Evolutionary conservation across 2,797 vertebrate genomes (phyloP).

Genomic region (Coccyzus lansbergi): DNA sequence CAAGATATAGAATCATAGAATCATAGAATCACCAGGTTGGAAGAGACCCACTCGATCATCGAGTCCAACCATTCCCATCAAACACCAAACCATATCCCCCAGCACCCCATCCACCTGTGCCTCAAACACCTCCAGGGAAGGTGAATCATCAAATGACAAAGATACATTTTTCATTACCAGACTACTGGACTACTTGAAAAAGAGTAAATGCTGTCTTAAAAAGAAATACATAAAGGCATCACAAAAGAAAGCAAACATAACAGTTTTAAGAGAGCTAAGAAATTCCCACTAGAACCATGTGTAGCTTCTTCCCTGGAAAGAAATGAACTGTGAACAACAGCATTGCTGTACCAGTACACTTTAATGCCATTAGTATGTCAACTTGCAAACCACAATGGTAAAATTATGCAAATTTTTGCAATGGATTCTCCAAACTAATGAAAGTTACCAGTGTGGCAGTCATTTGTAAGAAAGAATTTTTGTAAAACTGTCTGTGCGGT

Average conservation of each 20-base stretch:
- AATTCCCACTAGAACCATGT: rapidly evolving
- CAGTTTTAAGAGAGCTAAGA: background rate
- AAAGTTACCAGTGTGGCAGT: background rate
- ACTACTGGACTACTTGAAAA: background rate
- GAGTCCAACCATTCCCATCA: no score
- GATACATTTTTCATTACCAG: background rate
- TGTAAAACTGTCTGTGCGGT: background rate
- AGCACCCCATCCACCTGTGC: no score
- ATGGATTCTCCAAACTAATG: background rate
- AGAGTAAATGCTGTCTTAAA: background rate
- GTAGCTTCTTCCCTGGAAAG: background rate
- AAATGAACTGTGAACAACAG: rapidly evolving
- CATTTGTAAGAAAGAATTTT: background rate
- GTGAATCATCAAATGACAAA: background rate
- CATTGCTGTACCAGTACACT: rapidly evolving
- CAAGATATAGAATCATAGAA: no score
- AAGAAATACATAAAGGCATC: background rate
- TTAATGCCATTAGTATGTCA: background rate
- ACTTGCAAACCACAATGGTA: background rate
- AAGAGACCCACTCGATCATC: no score
- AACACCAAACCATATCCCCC: no score
- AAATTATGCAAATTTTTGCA: background rate
- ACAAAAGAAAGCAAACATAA: background rate
- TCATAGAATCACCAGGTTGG: no score
- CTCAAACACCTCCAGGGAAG: no score